Conservation (phyloP, 2,888 invertebrate genomes). For the Orthosia gracilis region DNA sequence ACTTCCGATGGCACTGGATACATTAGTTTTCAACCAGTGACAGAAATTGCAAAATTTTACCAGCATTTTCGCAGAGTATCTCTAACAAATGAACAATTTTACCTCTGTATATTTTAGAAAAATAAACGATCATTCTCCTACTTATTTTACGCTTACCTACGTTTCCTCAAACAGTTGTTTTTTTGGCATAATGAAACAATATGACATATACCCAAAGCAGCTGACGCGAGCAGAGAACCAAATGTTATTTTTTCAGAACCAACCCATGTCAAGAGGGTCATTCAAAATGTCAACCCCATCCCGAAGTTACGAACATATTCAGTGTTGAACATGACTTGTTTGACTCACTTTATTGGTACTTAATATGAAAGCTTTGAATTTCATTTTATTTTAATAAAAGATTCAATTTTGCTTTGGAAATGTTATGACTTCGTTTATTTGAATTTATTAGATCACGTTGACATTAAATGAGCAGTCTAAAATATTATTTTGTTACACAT, state of each 20-base stretch:
- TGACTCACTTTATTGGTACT: constrained; percentile 26
- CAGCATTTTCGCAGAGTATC: too few species aligned
- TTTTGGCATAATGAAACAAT: constrained; percentile 8
- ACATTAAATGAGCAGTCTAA: background rate
- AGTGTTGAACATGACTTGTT: constrained; percentile 27
- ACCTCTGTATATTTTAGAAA: too few species aligned
- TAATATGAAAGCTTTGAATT: constrained; percentile 27
- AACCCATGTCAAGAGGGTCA: constrained; percentile 50
- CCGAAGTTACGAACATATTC: constrained; percentile 41
- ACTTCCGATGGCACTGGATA: too few species aligned
- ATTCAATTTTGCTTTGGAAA: constrained; percentile 2
- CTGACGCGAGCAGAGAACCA: constrained; percentile 21
- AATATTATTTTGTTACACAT: background rate
- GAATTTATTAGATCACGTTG: background rate
- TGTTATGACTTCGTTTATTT: constrained; percentile 4
- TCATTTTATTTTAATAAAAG: background rate
- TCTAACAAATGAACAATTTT: too few species aligned
- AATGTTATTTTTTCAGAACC: constrained; percentile 23
- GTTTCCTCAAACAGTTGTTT: background rate
- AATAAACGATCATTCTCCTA: background rate
- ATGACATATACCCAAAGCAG: constrained; percentile 29
- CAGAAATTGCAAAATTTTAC: too few species aligned
- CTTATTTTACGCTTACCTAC: background rate
- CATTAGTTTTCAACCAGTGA: too few species aligned
- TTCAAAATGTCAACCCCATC: constrained; percentile 56